Evolutionary conservation across 2,888 invertebrate genomes (phyloP), one percentile per base, ranked within the genome.

Genomic region (Ennomos erosarius): DNA sequence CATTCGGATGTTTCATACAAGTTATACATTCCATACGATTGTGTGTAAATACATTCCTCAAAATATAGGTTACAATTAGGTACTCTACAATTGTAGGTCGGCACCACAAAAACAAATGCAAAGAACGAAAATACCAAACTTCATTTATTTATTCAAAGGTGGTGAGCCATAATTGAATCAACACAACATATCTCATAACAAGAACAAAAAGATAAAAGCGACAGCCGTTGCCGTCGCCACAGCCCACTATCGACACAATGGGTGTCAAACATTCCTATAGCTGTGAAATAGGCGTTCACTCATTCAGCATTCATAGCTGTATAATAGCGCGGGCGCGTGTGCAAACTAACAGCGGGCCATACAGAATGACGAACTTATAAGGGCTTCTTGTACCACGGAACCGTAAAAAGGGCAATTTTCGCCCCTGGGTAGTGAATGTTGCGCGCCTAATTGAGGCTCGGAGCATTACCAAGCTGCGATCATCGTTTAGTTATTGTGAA

Each of bases 211-310:
- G 26, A 26, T 34, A 10, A 46, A 46, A 34, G 40, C 47, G 39
- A 54, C 34, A n/a, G 33, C 10, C 10, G 38, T 40, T 8, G 38
- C 12, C 45, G 34, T 4, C 12, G 36, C 43, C 38, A 37, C 36
- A 8, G n/a, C 44, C 42, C 38, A 57, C 64, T 67, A 66, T 62
- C 62, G 60, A 71, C 65, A 82, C 79, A 82, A 81, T 78, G 63
- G 67, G 69, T 79, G 78, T 81, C 81, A 74, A 70, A 72, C 70
- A 62, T 68, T 59, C 65, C 64, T 59, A 49, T 62, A 56, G 61
- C 71, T 61, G 69, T 71, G 75, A 79, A 78, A 76, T 70, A 66
- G 61, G 68, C 74, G 72, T 75, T 76, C 68, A 75, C 46, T 38
- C 52, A 48, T 48, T 52, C 51, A 52, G 42, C 40, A 47, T 57